Percentiles rank a stretch among this genome's conserved stretches.
phyloP scores from a whole-genome alignment of 2,888 invertebrate genomes.

The Eupelmus urozonus region DNA sequence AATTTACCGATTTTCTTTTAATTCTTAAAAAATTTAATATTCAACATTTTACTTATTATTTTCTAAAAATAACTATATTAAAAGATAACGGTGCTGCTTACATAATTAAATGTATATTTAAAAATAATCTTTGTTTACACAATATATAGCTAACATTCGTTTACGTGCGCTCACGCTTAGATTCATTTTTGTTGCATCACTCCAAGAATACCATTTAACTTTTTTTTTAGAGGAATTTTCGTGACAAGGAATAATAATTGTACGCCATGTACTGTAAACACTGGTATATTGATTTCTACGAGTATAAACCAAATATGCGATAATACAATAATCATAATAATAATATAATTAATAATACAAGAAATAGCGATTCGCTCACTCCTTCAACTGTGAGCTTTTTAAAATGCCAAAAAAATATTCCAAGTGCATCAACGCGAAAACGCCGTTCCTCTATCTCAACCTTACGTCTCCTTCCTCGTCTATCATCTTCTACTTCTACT shows the following conservation, averaged over 20 bases:
- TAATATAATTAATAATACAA: slow-evolving; percentile 69
- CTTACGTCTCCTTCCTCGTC: neutral
- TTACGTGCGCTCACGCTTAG: neutral
- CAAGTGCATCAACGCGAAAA: slow-evolving; percentile 52
- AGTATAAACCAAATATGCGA: slow-evolving; percentile 73
- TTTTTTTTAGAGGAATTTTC: slow-evolving; percentile 1
- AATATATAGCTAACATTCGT: neutral
- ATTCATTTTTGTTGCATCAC: too few species aligned
- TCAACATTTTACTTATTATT: too few species aligned
- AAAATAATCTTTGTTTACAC: neutral
- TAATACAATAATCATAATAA: slow-evolving; percentile 67
- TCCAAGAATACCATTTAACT: too few species aligned
- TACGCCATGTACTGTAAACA: slow-evolving; percentile 69
- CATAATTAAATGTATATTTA: neutral
- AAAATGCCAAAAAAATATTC: slow-evolving; percentile 54
- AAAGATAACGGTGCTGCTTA: too few species aligned
- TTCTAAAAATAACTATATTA: too few species aligned
- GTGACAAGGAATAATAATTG: slow-evolving; percentile 35
- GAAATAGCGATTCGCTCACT: slow-evolving; percentile 67
- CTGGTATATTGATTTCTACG: slow-evolving; percentile 75
- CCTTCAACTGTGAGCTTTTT: slow-evolving; percentile 48
- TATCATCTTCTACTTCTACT: slow-evolving; percentile 19
- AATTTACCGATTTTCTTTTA: too few species aligned
- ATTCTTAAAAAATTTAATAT: too few species aligned
- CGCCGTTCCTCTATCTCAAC: slow-evolving; percentile 14